Evolutionary conservation across 2,113 vertebrate genomes (phyloP), one percentile per base, ranked within the genome.

Genomic region (Coturnix japonica): DNA sequence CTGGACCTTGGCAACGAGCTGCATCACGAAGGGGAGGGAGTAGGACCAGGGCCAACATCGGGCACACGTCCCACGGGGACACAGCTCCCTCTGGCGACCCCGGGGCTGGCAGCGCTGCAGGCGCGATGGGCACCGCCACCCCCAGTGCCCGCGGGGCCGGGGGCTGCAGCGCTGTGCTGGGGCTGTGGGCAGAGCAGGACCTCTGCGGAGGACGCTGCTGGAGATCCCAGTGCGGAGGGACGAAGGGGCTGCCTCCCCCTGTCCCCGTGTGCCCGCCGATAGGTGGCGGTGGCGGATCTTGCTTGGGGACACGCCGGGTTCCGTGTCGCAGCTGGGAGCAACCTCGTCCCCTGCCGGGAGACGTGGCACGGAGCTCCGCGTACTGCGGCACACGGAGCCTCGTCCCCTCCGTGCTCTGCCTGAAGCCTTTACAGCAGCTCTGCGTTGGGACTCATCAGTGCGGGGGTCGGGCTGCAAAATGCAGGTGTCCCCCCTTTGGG

Each of bases 221-320:
- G 17, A 20, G 31, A 57, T 19, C 30, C 54, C 35, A 47, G 9
- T 0, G 1, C 79, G 74, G 37, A 13, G 33, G 57, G n/a, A 65
- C 0, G 0, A 28, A 51, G 26, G 39, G 33, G 39, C 33, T 70
- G 30, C 44, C 5, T 22, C 69, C 28, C 23, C 41, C 26, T 11
- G 94, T 72, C 59, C 54, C 41, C 44, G 30, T 13, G 13, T 33
- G 74, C 53, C 56, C 26, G 81, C 91, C 95, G 91, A 79, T 92
- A 96, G 95, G 86, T 95, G 95, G 95, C 94, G 44, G 71, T 96
- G 95, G 35, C 67, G 95, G 13, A 93, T 79, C 89, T 95, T 78
- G 19, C 87, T 53, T 66, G 78, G 87, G 84, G 54, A 81, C 87
- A 35, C 60, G 12, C 4, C 30, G 14, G 28, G 9, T 15, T 53